A percentile compares a stretch with the other conserved stretches of the same genome.
Conservation (phyloP, 2,888 invertebrate species). For the Brenthis daphne region DNA sequence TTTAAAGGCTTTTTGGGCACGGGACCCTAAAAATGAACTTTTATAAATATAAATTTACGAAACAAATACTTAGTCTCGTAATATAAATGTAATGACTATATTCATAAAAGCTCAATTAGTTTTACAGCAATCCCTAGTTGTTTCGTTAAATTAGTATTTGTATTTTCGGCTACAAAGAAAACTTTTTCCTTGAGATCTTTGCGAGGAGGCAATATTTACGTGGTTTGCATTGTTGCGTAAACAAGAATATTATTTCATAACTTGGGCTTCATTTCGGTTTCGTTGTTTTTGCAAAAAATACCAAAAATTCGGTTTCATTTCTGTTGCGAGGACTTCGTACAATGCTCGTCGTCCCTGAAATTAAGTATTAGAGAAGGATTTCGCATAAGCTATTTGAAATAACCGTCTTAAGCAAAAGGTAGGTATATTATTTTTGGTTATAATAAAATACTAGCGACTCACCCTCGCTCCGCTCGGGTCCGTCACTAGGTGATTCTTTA, state of each 20-base stretch:
- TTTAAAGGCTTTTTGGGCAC: too few species aligned
- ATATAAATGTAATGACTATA: neutral
- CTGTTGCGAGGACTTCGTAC: slow-evolving; percentile 20
- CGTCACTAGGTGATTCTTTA: too few species aligned
- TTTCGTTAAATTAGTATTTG: slow-evolving; percentile 10
- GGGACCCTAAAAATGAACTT: too few species aligned
- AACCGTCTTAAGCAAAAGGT: slow-evolving; percentile 3
- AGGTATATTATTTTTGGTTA: slow-evolving; percentile 4
- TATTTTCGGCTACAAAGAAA: slow-evolving; percentile 10
- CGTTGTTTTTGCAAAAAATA: slow-evolving; percentile 61
- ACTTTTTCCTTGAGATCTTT: slow-evolving; percentile 15
- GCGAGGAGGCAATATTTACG: slow-evolving; percentile 28
- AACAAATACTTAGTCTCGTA: too few species aligned
- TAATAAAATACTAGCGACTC: neutral
- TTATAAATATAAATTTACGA: too few species aligned
- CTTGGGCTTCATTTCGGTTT: slow-evolving; percentile 57
- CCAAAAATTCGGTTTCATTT: slow-evolving; percentile 52
- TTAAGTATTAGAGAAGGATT: slow-evolving; percentile 13
- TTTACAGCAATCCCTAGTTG: neutral
- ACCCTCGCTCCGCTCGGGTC: too few species aligned
- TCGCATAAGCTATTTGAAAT: slow-evolving; percentile 15
- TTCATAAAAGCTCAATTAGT: neutral
- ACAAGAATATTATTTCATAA: slow-evolving; percentile 47
- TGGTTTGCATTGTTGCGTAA: slow-evolving; percentile 39
- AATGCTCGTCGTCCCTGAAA: slow-evolving; percentile 18